A percentile compares a stretch with the other conserved stretches of the same genome.
phyloP scores from a whole-genome alignment of 1,140 invertebrate species.

The Bombyx mori region ASM3026992v2 NC_085127.1:1091001-1091500 shows the following conservation, averaged over 20 bases:
- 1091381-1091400: neutral
- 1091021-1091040: neutral
- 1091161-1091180: too few relatives aligned
- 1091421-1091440: neutral
- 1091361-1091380: neutral
- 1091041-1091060: neutral
- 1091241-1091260: neutral
- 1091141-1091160: too few relatives aligned
- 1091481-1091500: neutral
- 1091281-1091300: neutral
- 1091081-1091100: neutral
- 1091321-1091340: neutral
- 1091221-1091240: neutral
- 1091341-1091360: neutral
- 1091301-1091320: neutral
- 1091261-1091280: neutral
- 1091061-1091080: neutral
- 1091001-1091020: conserved; percentile 26
- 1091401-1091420: neutral
- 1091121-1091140: too few relatives aligned
- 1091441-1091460: neutral
- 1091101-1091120: neutral
- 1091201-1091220: neutral
- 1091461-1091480: neutral
- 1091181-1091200: neutral